Evolutionary conservation across 2,797 vertebrate species (phyloP), one percentile per base, ranked within the genome.

Genomic region (Odontamblyopus rebecca): DNA sequence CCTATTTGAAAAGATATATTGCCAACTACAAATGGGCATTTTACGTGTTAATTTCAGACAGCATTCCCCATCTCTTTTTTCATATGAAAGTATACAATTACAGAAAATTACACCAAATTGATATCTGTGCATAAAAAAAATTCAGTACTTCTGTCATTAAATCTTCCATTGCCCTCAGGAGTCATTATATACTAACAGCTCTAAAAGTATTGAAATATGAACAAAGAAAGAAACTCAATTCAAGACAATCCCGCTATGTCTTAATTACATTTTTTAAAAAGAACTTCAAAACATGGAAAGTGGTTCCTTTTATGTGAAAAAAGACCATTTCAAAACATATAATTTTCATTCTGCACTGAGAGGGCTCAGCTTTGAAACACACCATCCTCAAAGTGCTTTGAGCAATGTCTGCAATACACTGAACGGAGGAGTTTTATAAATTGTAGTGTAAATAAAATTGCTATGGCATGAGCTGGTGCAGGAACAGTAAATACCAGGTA

Each of bases 41-140:
- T 83, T 80, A 78, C 88, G 82, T 84, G 70, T 74, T 18, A 50
- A 71, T 70, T 70, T 75, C 16, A 12, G 75, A 72, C 68, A 78
- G 71, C 70, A 50, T 74, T 86, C 82, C 80, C 80, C 82, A 75
- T 80, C 75, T 82, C 74, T 83, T 72, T 63, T 75, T 77, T 76
- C 74, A 82, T 70, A 85, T 77, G 80, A 79, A 91, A 89, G 89
- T 89, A 90, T 89, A 89, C 78, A 53, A 81, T 92, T 92, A 87
- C 90, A 87, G 84, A 88, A 93, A 91, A 92, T 93, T 92, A 80
- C 82, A 90, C 82, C 78, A 86, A 93, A 93, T 91, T 92, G 89
- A 86, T 84, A 85, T 85, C 81, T 85, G 82, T 44, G 86, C 73
- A 74, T 83, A 84, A 75, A 77, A 78, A 89, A 90, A 88, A 91